Base-by-base conservation (phyloP, 2,797 vertebrate species). In the Melanotaenia maccullochi region DNA sequence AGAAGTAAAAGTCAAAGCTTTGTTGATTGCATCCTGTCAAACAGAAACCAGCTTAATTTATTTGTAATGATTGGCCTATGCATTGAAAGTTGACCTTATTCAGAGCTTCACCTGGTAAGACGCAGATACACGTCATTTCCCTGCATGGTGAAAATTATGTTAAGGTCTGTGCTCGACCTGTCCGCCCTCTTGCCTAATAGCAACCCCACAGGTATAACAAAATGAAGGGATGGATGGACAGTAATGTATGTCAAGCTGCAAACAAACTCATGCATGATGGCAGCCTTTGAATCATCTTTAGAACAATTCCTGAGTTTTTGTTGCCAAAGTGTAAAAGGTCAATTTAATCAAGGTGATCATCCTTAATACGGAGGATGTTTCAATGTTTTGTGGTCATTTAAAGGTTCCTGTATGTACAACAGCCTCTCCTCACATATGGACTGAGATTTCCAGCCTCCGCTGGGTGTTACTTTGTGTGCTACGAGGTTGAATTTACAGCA, bases 401-500 rank as follows among this genome's bases (percentile, higher is more conserved):
- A 44, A 57, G 36, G 38, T 60, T 71, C 58, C 14, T 49, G 12
- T 7, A 47, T 71, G 38, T 64, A 65, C 12, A 25, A 60, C 65
- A 69, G 40, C 61, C 47, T 12, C 25, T 61, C 44, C 40, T 56
- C 70, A 9, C 60, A 59, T 22, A 68, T 55, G 65, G n/a, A 9
- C 38, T 68, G 24, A 40, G 47, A 65, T 79, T 75, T 63, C 60
- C 6, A n/a, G n/a, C 35, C 56, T 78, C 59, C 28, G 12, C 44
- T 62, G 56, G 28, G 9, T 65, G 54, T 77, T 67, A 25, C 30
- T 75, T 44, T 55, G 71, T 68, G 35, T 79, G 56, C 22, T 28
- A 52, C 35, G 24, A 62, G 65, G 62, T 76, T 84, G 76, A 67
- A 64, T 84, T 78, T 67, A 78, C 68, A 75, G 59, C 36, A 14